Evolutionary conservation across 2,113 vertebrate species (phyloP).

Genomic region (Cromileptes altivelis): DNA sequence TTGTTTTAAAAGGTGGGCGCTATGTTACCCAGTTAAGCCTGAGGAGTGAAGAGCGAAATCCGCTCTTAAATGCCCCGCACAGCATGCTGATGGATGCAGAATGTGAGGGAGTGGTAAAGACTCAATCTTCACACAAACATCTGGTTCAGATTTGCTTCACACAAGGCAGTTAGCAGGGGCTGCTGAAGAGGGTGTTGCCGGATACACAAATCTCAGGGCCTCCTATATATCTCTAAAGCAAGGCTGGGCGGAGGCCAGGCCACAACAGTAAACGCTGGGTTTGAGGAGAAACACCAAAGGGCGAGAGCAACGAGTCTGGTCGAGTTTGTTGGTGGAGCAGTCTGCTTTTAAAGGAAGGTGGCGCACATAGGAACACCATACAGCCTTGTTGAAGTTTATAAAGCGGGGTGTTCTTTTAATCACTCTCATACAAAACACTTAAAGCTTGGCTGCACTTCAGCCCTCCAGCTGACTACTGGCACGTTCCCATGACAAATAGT

Average conservation of each 20-base stretch:
- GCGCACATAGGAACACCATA: conserved; percentile 31
- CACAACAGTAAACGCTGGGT: conserved; percentile 80
- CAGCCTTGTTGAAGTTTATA: conserved; percentile 57
- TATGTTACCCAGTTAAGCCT: conserved; percentile 22
- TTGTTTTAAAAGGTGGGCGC: conserved; percentile 34
- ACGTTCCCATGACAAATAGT: conserved; percentile 71
- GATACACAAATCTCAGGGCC: conserved; percentile 78
- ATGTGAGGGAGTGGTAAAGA: conserved; percentile 76
- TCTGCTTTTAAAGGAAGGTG: conserved; percentile 31
- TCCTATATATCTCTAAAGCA: conserved; percentile 75
- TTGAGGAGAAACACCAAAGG: conserved; percentile 77
- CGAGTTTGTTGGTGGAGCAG: conserved; percentile 44
- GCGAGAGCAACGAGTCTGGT: conserved; percentile 59
- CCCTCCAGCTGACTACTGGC: conserved; percentile 67
- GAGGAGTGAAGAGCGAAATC: conserved; percentile 48
- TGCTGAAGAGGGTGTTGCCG: conserved; percentile 81
- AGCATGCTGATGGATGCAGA: conserved; percentile 78
- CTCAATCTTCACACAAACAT: conserved; percentile 76
- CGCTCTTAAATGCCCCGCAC: conserved; percentile 59
- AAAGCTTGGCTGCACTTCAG: conserved; percentile 63
- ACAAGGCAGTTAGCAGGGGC: conserved; percentile 78
- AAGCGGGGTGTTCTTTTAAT: conserved; percentile 73
- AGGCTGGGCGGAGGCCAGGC: conserved; percentile 78
- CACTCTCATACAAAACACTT: conserved; percentile 62
- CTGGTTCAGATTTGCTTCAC: conserved; percentile 84